A percentile compares a stretch with the other conserved stretches of the same genome.
Evolutionary conservation across 2,888 invertebrate genomes (phyloP).

Genomic region (Xanthia togata): DNA sequence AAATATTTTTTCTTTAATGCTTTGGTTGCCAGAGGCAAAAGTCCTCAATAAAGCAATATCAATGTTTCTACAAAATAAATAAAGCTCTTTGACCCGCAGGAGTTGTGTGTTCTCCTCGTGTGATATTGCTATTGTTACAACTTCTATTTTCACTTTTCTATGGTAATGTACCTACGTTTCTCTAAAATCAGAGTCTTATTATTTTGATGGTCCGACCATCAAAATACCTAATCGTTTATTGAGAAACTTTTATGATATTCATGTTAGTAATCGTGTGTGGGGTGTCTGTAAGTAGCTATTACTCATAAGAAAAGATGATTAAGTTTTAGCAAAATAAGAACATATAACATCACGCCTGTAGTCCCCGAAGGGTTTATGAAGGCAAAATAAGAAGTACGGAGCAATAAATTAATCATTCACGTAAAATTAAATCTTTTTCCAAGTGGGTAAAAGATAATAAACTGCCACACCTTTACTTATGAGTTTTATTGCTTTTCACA

Average conservation of each 20-base stretch:
- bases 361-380: too few relatives aligned
- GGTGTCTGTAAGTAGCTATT: neutral
- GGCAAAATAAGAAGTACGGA: too few relatives aligned
- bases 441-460: too few relatives aligned
- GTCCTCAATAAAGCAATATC: conserved; percentile 1
- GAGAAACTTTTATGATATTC: conserved; percentile 5
- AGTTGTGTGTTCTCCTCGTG: neutral
- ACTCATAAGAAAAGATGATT: neutral
- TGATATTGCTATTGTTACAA: neutral
- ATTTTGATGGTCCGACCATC: neutral
- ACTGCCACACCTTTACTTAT: too few relatives aligned
- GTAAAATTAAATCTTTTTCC: too few relatives aligned
- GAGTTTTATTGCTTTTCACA: too few relatives aligned
- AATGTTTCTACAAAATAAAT: conserved; percentile 7
- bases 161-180: neutral
- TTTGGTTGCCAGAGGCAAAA: conserved; percentile 15
- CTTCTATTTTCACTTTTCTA: conserved; percentile 7
- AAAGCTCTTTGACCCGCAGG: conserved; percentile 7
- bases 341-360: too few relatives aligned
- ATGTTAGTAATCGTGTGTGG: neutral
- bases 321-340: too few relatives aligned
- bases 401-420: too few relatives aligned
- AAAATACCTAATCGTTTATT: neutral
- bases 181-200: neutral
- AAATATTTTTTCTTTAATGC: neutral